Percentiles rank a stretch among this genome's conserved stretches.
These are phyloP conservation scores for Yponomeuta cagnagella DNA, from an alignment of 2,888 invertebrate genomes.

Conservation along the genomic window DNA sequence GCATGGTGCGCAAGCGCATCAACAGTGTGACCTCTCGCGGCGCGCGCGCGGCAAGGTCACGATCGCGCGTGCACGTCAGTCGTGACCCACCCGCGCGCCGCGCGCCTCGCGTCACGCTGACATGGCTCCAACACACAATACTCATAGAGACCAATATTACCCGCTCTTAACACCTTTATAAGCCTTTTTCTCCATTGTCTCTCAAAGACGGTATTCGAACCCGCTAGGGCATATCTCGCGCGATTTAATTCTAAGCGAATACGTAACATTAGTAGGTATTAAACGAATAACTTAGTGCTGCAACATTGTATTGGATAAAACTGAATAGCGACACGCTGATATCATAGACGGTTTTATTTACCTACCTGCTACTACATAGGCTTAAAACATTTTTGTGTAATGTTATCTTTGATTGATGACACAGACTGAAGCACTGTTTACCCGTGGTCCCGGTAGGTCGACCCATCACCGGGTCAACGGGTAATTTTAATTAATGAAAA, in stretches of 20 bases:
- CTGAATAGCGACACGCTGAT: conserved; percentile 53
- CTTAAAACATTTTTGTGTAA: conserved; percentile 4
- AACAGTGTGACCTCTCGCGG: conserved; percentile 67
- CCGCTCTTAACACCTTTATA: conserved; percentile 31
- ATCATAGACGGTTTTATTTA: conserved; percentile 46
- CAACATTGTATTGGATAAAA: conserved; percentile 29
- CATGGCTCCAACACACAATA: conserved; percentile 47
- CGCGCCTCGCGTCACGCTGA: conserved; percentile 39
- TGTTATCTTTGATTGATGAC: conserved; percentile 2
- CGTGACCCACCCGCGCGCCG: conserved; percentile 72
- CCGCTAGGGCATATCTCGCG: conserved; percentile 38
- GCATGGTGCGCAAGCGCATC: conserved; percentile 41
- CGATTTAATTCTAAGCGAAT: conserved; percentile 38
- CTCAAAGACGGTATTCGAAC: conserved; percentile 40
- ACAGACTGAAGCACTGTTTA: background rate
- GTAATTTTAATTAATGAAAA: too few species aligned
- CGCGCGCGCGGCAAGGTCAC: conserved; percentile 71
- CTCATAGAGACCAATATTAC: conserved; percentile 58
- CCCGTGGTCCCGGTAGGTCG: too few species aligned
- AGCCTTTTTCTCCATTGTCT: conserved; percentile 45
- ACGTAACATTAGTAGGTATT: conserved; percentile 14
- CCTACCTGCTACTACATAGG: background rate
- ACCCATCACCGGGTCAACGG: too few species aligned
- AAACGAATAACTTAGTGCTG: conserved; percentile 22
- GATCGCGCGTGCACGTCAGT: conserved; percentile 71